Percentiles rank a stretch among this genome's conserved stretches.
These are phyloP conservation scores for Limnephilus marmoratus DNA, from an alignment of 2,888 invertebrate species.

Conservation along the genomic window DNA sequence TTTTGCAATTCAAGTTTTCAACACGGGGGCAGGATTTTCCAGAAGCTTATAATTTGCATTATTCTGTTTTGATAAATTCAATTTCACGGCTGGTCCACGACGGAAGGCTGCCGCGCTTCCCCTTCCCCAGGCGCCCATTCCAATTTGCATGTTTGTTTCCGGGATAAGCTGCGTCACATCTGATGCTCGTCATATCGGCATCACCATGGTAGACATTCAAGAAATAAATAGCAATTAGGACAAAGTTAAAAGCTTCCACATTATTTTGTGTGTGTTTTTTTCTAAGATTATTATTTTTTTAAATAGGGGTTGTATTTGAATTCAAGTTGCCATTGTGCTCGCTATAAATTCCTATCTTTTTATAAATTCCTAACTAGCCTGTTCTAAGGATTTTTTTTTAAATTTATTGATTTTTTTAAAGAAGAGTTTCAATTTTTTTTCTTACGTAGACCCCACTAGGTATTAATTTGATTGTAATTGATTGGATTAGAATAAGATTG, in stretches of 20 bases:
- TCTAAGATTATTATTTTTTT: too few species aligned
- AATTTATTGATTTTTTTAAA: too few species aligned
- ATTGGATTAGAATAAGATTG: too few species aligned
- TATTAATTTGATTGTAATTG: too few species aligned
- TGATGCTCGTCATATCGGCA: constrained; percentile 27
- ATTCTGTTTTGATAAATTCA: not conserved
- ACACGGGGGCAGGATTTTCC: not conserved
- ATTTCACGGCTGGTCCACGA: not conserved
- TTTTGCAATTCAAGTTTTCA: not conserved
- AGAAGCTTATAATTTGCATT: not conserved
- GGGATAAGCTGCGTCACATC: constrained; percentile 44
- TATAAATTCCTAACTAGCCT: too few species aligned
- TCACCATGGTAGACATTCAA: not conserved
- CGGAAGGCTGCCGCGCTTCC: not conserved
- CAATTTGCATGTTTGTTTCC: constrained; percentile 39
- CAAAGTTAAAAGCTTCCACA: not conserved
- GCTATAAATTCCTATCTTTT: too few species aligned
- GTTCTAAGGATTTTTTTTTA: too few species aligned
- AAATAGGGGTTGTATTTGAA: too few species aligned
- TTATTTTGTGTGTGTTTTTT: not conserved
- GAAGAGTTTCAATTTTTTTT: too few species aligned
- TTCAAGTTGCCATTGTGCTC: too few species aligned
- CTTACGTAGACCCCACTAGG: too few species aligned
- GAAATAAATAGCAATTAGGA: not conserved
- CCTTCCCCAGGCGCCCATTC: not conserved